Percentiles rank a stretch among this genome's conserved stretches.
These are phyloP conservation scores for Hydropsyche tenuis DNA, from an alignment of 1,140 invertebrate genomes.

Conservation along the genomic window DNA sequence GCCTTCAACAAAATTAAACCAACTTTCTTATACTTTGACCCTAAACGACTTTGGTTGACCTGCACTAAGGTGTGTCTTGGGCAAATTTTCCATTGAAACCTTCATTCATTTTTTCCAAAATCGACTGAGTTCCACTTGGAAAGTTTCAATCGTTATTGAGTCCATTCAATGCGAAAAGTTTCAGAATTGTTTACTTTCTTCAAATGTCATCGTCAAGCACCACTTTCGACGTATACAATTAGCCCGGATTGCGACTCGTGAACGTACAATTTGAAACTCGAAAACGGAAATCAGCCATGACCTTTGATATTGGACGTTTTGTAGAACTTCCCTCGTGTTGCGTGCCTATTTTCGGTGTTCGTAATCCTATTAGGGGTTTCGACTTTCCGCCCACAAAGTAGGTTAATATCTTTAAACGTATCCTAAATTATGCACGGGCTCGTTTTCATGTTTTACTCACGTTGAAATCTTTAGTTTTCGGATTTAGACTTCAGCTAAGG, in stretches of 20 bases:
- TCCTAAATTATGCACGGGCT: not conserved
- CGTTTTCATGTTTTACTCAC: not conserved
- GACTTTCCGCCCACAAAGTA: conserved; percentile 17
- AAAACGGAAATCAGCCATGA: conserved; percentile 9
- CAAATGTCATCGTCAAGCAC: too few relatives aligned
- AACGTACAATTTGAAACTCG: not conserved
- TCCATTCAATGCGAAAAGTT: too few relatives aligned
- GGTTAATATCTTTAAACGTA: conserved; percentile 11
- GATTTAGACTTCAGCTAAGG: too few relatives aligned
- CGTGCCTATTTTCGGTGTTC: conserved; percentile 22
- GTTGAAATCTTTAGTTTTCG: not conserved
- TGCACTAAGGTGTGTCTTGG: not conserved
- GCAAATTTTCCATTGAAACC: not conserved
- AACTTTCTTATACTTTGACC: too few relatives aligned
- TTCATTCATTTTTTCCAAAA: not conserved
- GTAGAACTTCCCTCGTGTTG: not conserved
- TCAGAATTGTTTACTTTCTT: too few relatives aligned
- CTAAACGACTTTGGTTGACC: not conserved
- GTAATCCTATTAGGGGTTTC: conserved; percentile 25
- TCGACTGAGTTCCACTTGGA: too few relatives aligned
- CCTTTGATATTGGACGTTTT: not conserved
- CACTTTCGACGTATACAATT: too few relatives aligned
- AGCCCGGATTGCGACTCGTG: too few relatives aligned
- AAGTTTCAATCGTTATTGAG: too few relatives aligned
- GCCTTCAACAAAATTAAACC: too few relatives aligned